Evolutionary conservation across 2,113 vertebrate genomes (phyloP), one percentile per base, ranked within the genome.

Genomic region (Tenebrosternarchus preto): DNA sequence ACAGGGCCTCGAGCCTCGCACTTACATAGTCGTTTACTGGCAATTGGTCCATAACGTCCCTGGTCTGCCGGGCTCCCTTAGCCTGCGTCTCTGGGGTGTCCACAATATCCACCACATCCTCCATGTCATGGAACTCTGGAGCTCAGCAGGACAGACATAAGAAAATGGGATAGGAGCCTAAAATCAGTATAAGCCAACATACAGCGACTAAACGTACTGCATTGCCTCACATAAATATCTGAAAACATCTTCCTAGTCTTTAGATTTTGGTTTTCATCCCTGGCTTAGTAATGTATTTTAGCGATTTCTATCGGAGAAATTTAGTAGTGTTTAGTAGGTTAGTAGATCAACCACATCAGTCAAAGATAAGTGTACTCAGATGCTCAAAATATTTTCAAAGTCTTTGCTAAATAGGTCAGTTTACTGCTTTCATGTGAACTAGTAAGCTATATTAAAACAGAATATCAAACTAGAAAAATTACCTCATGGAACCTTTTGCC

Each of bases 11-110:
- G 1, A 60, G 53, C 19, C 75, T 46, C 29, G 20, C 55, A 91
- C 93, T 92, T 85, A 93, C 92, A 71, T 94, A 94, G 88, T 94
- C 92, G 0, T 89, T 93, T 11, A 93, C 90, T 1, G 88, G 76
- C 66, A 50, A 36, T 31, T 92, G 88, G 69, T 92, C 88, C 86
- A 50, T 80, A 80, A 92, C 83, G 1, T 94, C 92, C 0, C 93
- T 91, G 69, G 90, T 9, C n/a, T 91, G 88, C 16, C 93, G 92
- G 25, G 88, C 89, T 80, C 90, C 92, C 80, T 78, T 76, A 73
- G 73, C 86, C 80, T 91, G 88, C 1, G 81, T 77, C 17, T 90
- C 89, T 1, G 88, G 85, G 0, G 84, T 22, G 66, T 93, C 90
- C 43, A 63, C 61, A 64, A 78, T 82, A 8, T 87, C 86, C 22